phyloP scores from a whole-genome alignment of 2,888 invertebrate species.

The Rhagium mordax region DNA sequence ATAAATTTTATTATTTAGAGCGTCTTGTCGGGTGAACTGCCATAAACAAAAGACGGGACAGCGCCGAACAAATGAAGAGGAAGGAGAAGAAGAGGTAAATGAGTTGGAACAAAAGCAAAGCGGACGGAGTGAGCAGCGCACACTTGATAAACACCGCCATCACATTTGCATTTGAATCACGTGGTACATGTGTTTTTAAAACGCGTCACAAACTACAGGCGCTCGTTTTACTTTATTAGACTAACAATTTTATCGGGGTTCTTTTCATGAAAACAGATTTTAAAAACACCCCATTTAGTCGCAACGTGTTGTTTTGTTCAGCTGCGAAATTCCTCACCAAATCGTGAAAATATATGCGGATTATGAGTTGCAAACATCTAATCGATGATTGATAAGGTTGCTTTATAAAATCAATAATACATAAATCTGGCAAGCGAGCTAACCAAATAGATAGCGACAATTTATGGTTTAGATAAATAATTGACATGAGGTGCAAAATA shows the following conservation, averaged over 20 bases:
- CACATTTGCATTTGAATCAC: conserved; percentile 69
- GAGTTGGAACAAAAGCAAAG: conserved; percentile 68
- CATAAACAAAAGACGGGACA: conserved; percentile 63
- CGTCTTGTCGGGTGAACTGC: conserved; percentile 52
- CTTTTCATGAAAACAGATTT: conserved; percentile 36
- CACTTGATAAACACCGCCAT: conserved; percentile 68
- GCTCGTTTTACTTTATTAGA: conserved; percentile 41
- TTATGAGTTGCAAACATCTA: too few relatives aligned
- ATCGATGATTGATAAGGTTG: too few relatives aligned
- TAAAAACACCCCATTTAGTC: conserved; percentile 4
- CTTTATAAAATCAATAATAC: too few relatives aligned
- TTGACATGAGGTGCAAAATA: too few relatives aligned
- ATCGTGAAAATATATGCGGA: too few relatives aligned
- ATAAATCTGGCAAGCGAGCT: too few relatives aligned
- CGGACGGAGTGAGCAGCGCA: conserved; percentile 62
- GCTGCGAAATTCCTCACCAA: too few relatives aligned
- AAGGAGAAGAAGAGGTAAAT: conserved; percentile 69
- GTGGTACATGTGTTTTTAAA: conserved; percentile 63
- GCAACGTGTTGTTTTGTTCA: neutral
- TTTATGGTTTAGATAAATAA: too few relatives aligned
- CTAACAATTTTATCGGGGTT: conserved; percentile 42
- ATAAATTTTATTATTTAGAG: conserved; percentile 57
- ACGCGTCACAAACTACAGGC: conserved; percentile 47
- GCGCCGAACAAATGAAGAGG: conserved; percentile 67
- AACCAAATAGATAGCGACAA: too few relatives aligned